Percentiles rank a stretch among this genome's conserved stretches.
These are phyloP conservation scores for Lasioglossum pauxillum DNA, from an alignment of 2,888 invertebrate species.

Conservation along the genomic window DNA sequence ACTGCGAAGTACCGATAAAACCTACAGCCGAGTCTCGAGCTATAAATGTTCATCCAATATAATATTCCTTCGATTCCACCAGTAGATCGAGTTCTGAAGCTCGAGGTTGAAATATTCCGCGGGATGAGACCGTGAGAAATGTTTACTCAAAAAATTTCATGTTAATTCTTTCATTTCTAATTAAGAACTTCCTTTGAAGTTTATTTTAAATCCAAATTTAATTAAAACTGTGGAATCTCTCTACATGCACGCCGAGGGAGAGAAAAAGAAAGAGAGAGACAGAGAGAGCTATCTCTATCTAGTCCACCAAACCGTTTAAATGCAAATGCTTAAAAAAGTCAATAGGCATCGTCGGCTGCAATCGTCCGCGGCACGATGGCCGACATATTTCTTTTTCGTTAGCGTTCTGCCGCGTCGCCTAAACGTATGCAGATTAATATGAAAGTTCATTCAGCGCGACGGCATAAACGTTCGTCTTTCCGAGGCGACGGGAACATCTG, in stretches of 20 bases:
- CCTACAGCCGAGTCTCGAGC: no score
- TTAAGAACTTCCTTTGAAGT: constrained; percentile 6
- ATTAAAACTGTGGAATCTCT: constrained; percentile 19
- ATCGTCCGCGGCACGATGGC: not conserved
- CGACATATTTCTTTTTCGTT: not conserved
- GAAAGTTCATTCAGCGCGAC: not conserved
- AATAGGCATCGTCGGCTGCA: not conserved
- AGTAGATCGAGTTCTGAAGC: not conserved
- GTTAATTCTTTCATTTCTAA: constrained; percentile 12
- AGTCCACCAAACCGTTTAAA: not conserved
- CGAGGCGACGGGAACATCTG: not conserved
- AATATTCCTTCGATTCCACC: not conserved
- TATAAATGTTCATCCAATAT: not conserved
- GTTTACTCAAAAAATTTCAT: not conserved
- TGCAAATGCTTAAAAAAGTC: constrained; percentile 4
- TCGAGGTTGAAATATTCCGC: not conserved
- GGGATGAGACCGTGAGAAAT: not conserved
- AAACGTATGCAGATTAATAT: not conserved
- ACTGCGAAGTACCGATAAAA: not conserved
- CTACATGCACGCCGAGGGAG: not conserved
- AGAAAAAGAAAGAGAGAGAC: not conserved
- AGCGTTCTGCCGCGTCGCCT: not conserved
- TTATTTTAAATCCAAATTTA: constrained; percentile 23
- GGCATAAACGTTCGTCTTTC: not conserved
- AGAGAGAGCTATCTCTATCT: not conserved